phyloP scores from a whole-genome alignment of 2,797 vertebrate species.

The Malacoraja senta region DNA sequence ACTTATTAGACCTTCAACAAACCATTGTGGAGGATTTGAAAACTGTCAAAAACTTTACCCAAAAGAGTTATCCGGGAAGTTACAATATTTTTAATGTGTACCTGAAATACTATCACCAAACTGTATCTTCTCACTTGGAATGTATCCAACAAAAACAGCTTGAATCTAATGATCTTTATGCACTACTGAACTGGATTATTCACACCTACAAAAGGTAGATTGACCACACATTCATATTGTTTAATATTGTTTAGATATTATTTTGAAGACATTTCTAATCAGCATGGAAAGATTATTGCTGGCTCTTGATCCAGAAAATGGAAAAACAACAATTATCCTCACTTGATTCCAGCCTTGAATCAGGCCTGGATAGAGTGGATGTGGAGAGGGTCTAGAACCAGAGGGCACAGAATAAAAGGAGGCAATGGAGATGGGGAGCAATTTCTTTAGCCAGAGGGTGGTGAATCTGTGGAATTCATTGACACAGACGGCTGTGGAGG shows the following conservation, averaged over 20 bases:
- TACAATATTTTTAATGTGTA: constrained; percentile 73
- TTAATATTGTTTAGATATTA: not conserved
- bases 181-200: constrained; percentile 73
- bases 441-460: too few species aligned
- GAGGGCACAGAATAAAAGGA: too few species aligned
- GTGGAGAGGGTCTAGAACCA: too few species aligned
- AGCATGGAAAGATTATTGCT: too few species aligned
- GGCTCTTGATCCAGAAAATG: too few species aligned
- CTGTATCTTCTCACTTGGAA: constrained; percentile 64
- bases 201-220: constrained; percentile 72
- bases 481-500: too few species aligned
- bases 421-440: too few species aligned
- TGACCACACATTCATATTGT: constrained; percentile 34
- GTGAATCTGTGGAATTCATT: too few species aligned
- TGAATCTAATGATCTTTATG: constrained; percentile 59
- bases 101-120: constrained; percentile 63
- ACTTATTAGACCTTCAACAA: constrained; percentile 64
- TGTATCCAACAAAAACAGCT: constrained; percentile 50
- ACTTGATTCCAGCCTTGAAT: too few species aligned
- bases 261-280: too few species aligned
- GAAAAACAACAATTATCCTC: too few species aligned
- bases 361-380: too few species aligned
- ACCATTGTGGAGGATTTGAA: constrained; percentile 63
- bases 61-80: constrained; percentile 66
- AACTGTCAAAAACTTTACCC: constrained; percentile 63